Evolutionary conservation across 2,888 invertebrate species (phyloP).

Genomic region (Oscheius sp.): DNA sequence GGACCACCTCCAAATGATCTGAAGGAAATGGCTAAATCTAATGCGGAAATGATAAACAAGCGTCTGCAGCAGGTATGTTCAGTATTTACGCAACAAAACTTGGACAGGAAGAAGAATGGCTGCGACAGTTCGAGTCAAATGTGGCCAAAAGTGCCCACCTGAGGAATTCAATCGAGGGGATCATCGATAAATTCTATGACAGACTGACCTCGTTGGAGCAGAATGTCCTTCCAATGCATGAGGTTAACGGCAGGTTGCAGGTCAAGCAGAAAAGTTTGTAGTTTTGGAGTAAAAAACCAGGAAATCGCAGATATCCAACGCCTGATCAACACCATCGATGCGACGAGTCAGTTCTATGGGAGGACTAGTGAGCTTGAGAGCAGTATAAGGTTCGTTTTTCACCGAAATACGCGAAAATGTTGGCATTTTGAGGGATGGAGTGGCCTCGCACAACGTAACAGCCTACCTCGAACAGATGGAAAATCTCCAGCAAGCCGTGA

Average conservation of each 20-base stretch:
- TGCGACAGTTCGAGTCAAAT: constrained; percentile 60
- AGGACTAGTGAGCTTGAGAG: constrained; percentile 89
- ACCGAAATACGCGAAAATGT: background rate
- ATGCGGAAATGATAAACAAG: constrained; percentile 30
- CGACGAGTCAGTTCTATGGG: constrained; percentile 94
- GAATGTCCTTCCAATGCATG: constrained; percentile 69
- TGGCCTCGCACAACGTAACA: constrained; percentile 45
- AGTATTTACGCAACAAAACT: background rate
- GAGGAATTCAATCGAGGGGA: constrained; percentile 48
- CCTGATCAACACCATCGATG: constrained; percentile 87
- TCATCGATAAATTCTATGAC: constrained; percentile 61
- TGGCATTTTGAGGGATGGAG: constrained; percentile 46
- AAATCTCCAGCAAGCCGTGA: constrained; percentile 63
- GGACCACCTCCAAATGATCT: background rate
- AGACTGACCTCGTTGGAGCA: constrained; percentile 61
- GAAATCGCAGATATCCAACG: constrained; percentile 85
- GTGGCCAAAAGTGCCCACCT: constrained; percentile 61
- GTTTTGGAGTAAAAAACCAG: too few relatives aligned
- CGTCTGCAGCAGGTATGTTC: constrained; percentile 27
- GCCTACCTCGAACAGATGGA: constrained; percentile 71
- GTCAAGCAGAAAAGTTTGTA: constrained; percentile 69
- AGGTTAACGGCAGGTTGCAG: constrained; percentile 68
- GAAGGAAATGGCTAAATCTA: constrained; percentile 6
- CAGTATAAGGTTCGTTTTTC: constrained; percentile 54
- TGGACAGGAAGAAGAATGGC: constrained; percentile 68